phyloP scores from a whole-genome alignment of 2,113 vertebrate genomes.

The Thermophis baileyi region DNA sequence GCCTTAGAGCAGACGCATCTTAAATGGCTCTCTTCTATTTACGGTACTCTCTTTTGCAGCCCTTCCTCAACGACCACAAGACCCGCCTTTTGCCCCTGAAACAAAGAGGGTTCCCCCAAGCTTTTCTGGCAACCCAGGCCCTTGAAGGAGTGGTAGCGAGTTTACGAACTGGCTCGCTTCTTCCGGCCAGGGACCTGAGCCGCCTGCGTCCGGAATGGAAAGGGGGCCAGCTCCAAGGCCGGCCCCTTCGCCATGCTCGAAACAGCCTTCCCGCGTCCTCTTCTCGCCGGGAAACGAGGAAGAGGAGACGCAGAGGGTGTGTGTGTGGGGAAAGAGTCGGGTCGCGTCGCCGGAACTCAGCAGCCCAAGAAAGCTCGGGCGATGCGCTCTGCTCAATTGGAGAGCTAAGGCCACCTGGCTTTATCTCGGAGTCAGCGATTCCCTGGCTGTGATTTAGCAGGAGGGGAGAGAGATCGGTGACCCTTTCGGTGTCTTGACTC shows the following conservation, averaged over 20 bases:
- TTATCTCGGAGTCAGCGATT: not conserved
- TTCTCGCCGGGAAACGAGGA: not conserved
- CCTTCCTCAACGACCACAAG: not conserved
- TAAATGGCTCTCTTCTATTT: not conserved
- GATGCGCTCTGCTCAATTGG: not conserved
- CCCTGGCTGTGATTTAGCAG: not conserved
- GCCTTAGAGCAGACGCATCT: not conserved
- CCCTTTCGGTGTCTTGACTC: not conserved
- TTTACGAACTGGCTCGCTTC: not conserved
- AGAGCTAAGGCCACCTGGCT: not conserved
- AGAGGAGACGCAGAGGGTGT: not conserved
- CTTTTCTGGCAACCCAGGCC: not conserved
- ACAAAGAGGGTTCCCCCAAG: not conserved
- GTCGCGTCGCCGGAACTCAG: not conserved
- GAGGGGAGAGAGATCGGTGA: not conserved
- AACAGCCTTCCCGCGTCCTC: not conserved
- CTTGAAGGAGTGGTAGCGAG: not conserved
- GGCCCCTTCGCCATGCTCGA: not conserved
- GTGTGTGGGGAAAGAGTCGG: too few relatives aligned
- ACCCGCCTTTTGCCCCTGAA: not conserved
- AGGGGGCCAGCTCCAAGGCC: not conserved
- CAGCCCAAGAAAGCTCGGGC: not conserved
- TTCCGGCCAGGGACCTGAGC: not conserved
- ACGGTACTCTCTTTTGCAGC: not conserved
- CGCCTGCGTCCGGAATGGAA: not conserved